Percentiles rank a stretch among this genome's conserved stretches.
These are phyloP conservation scores for Formica aserva DNA, from an alignment of 2,888 invertebrate species.

Conservation along the genomic window DNA sequence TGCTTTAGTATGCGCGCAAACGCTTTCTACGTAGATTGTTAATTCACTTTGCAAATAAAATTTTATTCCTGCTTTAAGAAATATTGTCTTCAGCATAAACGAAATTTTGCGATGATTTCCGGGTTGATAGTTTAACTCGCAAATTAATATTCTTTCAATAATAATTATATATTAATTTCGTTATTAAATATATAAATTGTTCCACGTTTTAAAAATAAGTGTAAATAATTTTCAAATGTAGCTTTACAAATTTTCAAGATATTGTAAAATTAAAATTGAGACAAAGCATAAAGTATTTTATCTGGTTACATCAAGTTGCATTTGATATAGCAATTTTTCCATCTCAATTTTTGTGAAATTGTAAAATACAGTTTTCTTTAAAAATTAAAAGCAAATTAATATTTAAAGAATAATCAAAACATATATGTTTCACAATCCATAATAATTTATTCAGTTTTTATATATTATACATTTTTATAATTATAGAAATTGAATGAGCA, in stretches of 20 bases:
- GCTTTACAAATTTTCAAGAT: not conserved
- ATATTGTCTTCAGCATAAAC: not conserved
- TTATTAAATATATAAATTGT: not conserved
- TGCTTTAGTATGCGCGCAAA: not conserved
- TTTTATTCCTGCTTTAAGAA: not conserved
- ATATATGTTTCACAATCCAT: not conserved
- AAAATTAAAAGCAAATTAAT: not conserved
- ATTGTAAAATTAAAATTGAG: not conserved
- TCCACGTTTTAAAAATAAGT: not conserved
- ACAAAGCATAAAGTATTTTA: not conserved
- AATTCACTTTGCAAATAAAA: constrained; percentile 4
- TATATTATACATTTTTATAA: not conserved
- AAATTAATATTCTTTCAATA: not conserved
- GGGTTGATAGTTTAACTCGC: not conserved
- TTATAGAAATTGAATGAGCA: not conserved
- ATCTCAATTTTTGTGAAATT: not conserved
- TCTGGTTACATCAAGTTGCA: not conserved
- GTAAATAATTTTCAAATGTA: not conserved
- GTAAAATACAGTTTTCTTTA: not conserved
- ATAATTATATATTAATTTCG: not conserved
- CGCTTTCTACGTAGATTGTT: not conserved
- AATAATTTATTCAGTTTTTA: not conserved
- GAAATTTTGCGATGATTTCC: not conserved
- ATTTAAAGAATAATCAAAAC: not conserved
- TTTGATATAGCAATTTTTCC: not conserved